Evolutionary conservation across 2,888 invertebrate genomes (phyloP), one percentile per base, ranked within the genome.

Genomic region (Eristalinus sepulchralis): DNA sequence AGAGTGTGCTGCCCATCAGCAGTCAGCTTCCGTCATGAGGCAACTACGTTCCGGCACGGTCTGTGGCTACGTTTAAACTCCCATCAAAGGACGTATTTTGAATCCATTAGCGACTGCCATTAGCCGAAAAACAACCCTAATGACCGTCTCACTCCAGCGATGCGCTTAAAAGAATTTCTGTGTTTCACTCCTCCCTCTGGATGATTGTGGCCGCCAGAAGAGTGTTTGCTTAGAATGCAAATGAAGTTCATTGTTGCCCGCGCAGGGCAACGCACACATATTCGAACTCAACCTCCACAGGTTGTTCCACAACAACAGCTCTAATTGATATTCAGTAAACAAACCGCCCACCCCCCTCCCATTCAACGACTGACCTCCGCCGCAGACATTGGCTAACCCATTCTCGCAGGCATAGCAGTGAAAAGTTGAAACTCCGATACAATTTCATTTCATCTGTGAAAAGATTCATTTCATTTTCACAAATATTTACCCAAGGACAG

Each of bases 301-400:
- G 80, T 72, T 60, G 66, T 27, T 53, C 62, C 24, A 27, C 67
- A 60, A 27, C 67, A 60, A 34, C 53, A 31, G 11, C 63, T 33
- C 81, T 81, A 81, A 86, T 86, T 86, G 86, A 67, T 82, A 83
- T 86, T 86, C 86, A 68, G 83, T 67, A 70, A 83, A 86, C 83
- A 79, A 78, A 17, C 17, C 47, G 47, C 17, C 17, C 8, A 1
- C 47, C 47, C n/a, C 17, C 17, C 8, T 8, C 47, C 47, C n/a
- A 47, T 2, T n/a, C 39, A 6, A 13, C n/a, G 1, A n/a, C n/a
- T 6, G 39, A 4, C n/a, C 13, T 11, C 62, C 31, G 39, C 63
- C 33, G 27, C 71, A 63, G 20, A 10, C 22, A 5, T 5, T 27
- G 27, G 2, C 27, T 27, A 27, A 27, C 5, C 27, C 27, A 27